Base-by-base conservation (phyloP, 2,888 invertebrate species). In the Strigamia transsilvanica region DNA sequence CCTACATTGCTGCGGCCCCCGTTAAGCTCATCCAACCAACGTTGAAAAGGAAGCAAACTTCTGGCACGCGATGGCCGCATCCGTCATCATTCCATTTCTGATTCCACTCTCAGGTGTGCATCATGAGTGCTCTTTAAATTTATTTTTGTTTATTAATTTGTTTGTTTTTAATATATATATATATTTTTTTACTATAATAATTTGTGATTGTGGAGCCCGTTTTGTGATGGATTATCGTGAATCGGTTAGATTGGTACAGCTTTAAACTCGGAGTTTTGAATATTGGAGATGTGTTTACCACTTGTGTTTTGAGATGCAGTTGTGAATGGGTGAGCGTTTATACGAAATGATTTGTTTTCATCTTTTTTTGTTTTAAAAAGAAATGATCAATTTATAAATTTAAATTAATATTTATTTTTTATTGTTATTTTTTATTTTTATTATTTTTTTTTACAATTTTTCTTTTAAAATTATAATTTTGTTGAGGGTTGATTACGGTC, bases 1-100 rank as follows among this genome's bases (percentile, higher is more conserved):
- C 56, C 18, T 56, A 18, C 56, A 18, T 56, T 56, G 79, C 79
- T 79, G 79, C 79, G 4, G 79, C 79, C 42, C 79, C 79, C 23
- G 79, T 42, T 41, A 42, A 18, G 79, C 73, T 73, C 73, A 73
- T 73, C 73, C 32, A 73, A 73, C 73, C 32, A 9, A 73, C 79
- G 79, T 41, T 42, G 80, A 46, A 51, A 91, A 97, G 97, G 97
- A 83, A 77, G 84, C 77, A 41, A 27, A 38, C 42, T 61, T 42
- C 41, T 15, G 34, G 79, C 21, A 46, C 38, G 80, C 73, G 34
- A 84, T 84, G 84, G 84, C 83, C 61, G 83, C 83, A 23, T 83
- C 83, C 66, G 84, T 84, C 79, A 82, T 84, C 82, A 82, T 84
- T 23, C 84, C 84, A 41, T 82, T 84, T 66, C 83, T 84, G 27